Conservation (phyloP, 2,113 vertebrate genomes). For the Propithecus coquereli region DNA sequence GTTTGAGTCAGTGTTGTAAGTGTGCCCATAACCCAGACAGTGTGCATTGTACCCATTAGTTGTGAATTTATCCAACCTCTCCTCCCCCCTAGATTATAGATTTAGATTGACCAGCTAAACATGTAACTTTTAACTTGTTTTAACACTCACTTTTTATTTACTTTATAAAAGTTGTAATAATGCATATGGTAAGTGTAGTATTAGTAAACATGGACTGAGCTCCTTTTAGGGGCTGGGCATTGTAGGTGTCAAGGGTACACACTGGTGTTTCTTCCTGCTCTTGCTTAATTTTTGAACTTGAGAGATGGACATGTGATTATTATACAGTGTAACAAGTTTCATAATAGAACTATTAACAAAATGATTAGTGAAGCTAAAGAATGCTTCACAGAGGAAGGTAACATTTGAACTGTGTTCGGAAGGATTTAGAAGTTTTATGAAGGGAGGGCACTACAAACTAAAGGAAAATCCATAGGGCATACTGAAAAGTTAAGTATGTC, state of each 20-base stretch:
- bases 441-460: neutral
- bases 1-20: too few relatives aligned
- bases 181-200: neutral
- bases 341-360: neutral
- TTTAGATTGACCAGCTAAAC: neutral
- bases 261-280: neutral
- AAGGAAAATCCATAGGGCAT: neutral
- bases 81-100: neutral
- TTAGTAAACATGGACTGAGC: neutral
- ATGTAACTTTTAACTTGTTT: neutral
- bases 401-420: neutral
- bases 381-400: neutral
- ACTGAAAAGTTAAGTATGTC: neutral
- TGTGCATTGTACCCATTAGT: too few relatives aligned
- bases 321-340: neutral
- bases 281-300: neutral
- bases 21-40: too few relatives aligned
- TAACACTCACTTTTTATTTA: neutral
- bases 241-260: neutral
- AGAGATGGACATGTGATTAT: neutral
- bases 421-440: neutral
- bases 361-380: neutral
- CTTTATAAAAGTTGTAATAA: conserved; percentile 3
- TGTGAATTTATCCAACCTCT: too few relatives aligned
- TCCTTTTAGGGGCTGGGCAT: neutral